Evolutionary conservation across 2,888 invertebrate species (phyloP).

Genomic region (Tuta absoluta): DNA sequence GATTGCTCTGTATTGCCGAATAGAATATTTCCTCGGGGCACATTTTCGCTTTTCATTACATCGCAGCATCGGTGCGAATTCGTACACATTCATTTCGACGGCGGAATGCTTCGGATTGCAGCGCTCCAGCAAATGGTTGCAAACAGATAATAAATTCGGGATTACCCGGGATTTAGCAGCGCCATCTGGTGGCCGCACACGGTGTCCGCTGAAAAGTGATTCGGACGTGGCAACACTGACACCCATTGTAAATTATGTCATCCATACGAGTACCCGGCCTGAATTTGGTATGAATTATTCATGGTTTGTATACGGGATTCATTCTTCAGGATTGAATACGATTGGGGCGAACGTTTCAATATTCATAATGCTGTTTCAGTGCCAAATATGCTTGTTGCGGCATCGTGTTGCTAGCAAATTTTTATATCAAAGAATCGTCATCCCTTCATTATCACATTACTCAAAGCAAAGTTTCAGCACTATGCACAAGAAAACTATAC

Average conservation of each 20-base stretch:
- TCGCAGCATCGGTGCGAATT: constrained; percentile 49
- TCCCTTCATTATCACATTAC: not conserved
- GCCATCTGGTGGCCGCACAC: constrained; percentile 60
- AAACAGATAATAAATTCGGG: constrained; percentile 75
- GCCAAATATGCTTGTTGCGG: not conserved
- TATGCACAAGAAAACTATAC: constrained; percentile 19
- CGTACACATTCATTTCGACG: constrained; percentile 53
- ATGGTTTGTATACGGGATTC: constrained; percentile 13
- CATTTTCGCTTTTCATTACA: constrained; percentile 37
- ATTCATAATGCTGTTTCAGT: constrained; percentile 17
- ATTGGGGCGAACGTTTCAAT: constrained; percentile 15
- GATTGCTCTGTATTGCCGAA: constrained; percentile 32
- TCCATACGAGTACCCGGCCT: constrained; percentile 35
- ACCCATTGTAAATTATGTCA: constrained; percentile 47
- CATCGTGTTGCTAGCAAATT: not conserved
- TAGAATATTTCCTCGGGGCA: constrained; percentile 39
- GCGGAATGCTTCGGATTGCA: constrained; percentile 56
- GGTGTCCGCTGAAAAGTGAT: constrained; percentile 59
- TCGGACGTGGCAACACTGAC: constrained; percentile 50
- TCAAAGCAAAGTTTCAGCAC: not conserved
- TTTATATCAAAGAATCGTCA: not conserved
- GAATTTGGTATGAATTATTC: constrained; percentile 23
- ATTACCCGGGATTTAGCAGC: constrained; percentile 62
- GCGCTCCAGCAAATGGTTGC: constrained; percentile 58
- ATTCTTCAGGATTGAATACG: constrained; percentile 20